Percentiles rank a stretch among this genome's conserved stretches.
These are phyloP conservation scores for Allolobophora icterica DNA, from an alignment of 2,888 invertebrate species.

Conservation along the genomic window DNA sequence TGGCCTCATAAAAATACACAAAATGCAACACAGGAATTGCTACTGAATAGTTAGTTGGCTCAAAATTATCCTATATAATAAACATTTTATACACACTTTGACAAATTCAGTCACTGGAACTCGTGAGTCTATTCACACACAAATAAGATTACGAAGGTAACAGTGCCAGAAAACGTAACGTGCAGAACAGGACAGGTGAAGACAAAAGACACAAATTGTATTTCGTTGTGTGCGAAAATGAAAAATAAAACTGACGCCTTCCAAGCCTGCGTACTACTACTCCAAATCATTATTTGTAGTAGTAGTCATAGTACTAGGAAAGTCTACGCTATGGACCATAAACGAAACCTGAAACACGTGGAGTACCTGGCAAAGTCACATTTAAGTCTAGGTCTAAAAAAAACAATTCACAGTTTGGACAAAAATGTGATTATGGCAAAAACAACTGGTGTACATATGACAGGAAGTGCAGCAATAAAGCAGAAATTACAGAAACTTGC, in stretches of 20 bases:
- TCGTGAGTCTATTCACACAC: not conserved
- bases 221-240: not conserved
- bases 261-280: not conserved
- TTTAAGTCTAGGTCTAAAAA: too few species aligned
- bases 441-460: too few species aligned
- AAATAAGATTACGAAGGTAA: not conserved
- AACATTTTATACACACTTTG: not conserved
- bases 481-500: not conserved
- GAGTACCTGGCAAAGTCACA: too few species aligned
- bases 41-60: slow-evolving; percentile 1
- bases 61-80: slow-evolving; percentile 17
- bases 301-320: not conserved
- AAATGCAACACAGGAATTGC: not conserved
- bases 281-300: not conserved
- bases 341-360: not conserved
- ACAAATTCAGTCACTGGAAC: not conserved
- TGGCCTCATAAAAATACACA: not conserved
- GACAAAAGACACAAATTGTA: not conserved
- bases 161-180: not conserved
- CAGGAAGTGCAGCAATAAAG: not conserved
- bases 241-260: not conserved
- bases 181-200: not conserved
- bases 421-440: too few species aligned
- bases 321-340: not conserved
- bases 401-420: too few species aligned